phyloP scores from a whole-genome alignment of 2,888 invertebrate genomes.

The Macropis europaea region DNA sequence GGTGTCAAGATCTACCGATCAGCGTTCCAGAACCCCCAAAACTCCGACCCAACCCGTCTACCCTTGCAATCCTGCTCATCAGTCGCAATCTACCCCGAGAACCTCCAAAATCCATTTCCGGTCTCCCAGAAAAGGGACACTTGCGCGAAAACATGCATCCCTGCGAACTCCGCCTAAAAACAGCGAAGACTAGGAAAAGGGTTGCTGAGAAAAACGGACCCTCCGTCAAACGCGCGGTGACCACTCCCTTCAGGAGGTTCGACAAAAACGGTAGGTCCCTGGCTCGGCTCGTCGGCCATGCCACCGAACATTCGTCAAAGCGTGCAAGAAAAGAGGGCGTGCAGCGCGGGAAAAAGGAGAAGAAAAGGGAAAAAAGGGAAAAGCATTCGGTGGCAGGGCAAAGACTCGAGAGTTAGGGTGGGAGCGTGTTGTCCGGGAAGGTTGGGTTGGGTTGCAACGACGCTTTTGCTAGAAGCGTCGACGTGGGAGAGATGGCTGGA shows the following conservation, averaged over 20 bases:
- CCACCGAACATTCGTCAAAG: slow-evolving; percentile 19
- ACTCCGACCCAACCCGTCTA: no score
- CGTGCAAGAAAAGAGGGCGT: slow-evolving; percentile 25
- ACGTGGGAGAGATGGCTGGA: slow-evolving; percentile 36
- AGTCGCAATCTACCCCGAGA: no score
- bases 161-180: no score
- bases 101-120: no score
- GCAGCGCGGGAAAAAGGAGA: slow-evolving; percentile 16
- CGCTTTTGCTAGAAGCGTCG: slow-evolving; percentile 50
- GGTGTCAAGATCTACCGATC: no score
- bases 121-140: no score
- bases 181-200: no score
- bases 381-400: slow-evolving; percentile 25
- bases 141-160: no score
- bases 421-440: slow-evolving; percentile 57
- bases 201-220: no score
- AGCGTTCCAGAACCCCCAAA: no score
- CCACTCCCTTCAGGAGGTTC: slow-evolving; percentile 45
- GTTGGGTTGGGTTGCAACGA: slow-evolving; percentile 58
- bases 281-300: background rate
- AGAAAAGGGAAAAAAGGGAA: slow-evolving; percentile 24
- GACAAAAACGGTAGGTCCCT: background rate
- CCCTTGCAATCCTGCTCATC: no score
- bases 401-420: slow-evolving; percentile 19
- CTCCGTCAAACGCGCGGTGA: no score